Evolutionary conservation across 1,140 invertebrate species (phyloP), one percentile per base, ranked within the genome.

Genomic region (Bombus consobrinus): DNA sequence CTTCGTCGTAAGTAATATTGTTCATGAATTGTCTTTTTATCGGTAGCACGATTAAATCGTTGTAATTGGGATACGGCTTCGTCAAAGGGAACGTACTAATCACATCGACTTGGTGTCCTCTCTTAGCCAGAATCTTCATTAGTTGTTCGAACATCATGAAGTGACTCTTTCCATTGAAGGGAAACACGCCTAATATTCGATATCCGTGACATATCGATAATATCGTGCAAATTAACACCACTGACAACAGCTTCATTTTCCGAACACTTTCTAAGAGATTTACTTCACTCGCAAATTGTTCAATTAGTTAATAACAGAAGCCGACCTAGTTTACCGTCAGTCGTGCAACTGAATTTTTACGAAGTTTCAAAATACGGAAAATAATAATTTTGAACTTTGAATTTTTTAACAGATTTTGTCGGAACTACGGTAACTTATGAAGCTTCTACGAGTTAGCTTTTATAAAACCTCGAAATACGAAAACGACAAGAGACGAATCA

Each of bases 101-200:
- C 0, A 97, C 91, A 3, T 96, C 96, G 6, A 97, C 94, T 53
- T 96, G 93, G 85, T 97, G 96, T 12, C 96, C 96, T 53, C 93
- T 94, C 25, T 81, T 88, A 0, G 95, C 96, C 37, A 97, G 80
- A 22, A 94, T 96, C 83, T 96, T 96, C 89, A 96, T 94, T 73
- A 97, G 79, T 0, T 93, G 92, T 8, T 96, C 95, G 41, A 96
- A 96, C 77, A 96, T 94, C 73, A 96, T 94, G 76, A 95, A 96
- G 88, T 97, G 97, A 72, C 96, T 97, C 87, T 95, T 95, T 0
- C 93, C 95, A 0, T 92, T 92, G 8, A 95, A 93, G 1, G 95
- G 94, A 75, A 96, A 95, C 3, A 97, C 77, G 15, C 95, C 94
- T 0, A 94, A 88, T 32, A 94, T 92, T 32, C 93, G 83, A 78